phyloP scores from a whole-genome alignment of 2,888 invertebrate species.

The Meteorus colon region DNA sequence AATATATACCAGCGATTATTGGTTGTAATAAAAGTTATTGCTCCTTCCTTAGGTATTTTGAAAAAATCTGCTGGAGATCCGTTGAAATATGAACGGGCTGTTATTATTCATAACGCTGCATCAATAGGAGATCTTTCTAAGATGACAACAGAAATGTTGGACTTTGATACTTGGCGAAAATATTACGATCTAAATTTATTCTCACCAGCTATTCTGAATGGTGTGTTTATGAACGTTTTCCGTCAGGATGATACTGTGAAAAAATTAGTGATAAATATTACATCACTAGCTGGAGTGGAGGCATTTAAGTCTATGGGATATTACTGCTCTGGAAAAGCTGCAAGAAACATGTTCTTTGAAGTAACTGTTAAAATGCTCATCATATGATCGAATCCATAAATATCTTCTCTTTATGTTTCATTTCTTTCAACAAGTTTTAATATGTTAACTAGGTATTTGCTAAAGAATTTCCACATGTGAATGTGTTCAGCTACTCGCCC shows the following conservation, averaged over 20 bases:
- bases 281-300: constrained; percentile 86
- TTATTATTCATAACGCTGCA: constrained; percentile 93
- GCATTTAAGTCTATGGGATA: constrained; percentile 85
- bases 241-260: constrained; percentile 68
- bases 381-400: too few relatives aligned
- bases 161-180: constrained; percentile 78
- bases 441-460: constrained; percentile 77
- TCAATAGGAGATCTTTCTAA: constrained; percentile 83
- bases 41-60: constrained; percentile 23
- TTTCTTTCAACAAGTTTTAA: not conserved
- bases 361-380: constrained; percentile 64
- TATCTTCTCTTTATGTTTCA: not conserved
- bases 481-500: constrained; percentile 92
- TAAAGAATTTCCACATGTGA: constrained; percentile 82
- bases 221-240: constrained; percentile 82
- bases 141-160: constrained; percentile 78
- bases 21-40: constrained; percentile 77
- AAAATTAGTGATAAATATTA: constrained; percentile 85
- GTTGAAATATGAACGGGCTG: constrained; percentile 78
- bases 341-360: constrained; percentile 91
- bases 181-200: constrained; percentile 87
- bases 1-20: not conserved
- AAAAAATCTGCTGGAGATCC: constrained; percentile 64
- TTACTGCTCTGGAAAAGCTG: constrained; percentile 92
- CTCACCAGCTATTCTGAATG: constrained; percentile 82